Percentiles rank a stretch among this genome's conserved stretches.
Evolutionary conservation across 2,888 invertebrate species (phyloP).

Genomic region (Drosophila macrospina): DNA sequence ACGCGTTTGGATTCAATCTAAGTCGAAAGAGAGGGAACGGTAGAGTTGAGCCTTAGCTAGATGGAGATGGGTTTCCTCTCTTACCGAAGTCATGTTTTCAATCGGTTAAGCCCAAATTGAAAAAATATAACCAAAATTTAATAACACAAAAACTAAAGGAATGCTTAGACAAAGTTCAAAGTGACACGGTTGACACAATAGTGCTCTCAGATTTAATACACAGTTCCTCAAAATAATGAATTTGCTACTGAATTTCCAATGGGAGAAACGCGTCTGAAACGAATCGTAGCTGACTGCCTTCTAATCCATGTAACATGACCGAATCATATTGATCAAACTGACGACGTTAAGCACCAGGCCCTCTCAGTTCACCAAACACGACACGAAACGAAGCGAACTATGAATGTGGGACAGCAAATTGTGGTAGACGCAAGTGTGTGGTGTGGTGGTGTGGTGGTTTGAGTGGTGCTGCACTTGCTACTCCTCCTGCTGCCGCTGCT

Average conservation of each 20-base stretch:
- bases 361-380: conserved; percentile 36
- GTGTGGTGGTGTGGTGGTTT: not conserved
- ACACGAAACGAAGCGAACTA: conserved; percentile 3
- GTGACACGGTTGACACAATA: conserved; percentile 21
- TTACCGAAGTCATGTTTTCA: conserved; percentile 82
- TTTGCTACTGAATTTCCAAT: conserved; percentile 55
- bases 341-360: conserved; percentile 51
- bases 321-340: conserved; percentile 75
- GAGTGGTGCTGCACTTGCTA: not conserved
- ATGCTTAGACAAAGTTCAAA: conserved; percentile 26
- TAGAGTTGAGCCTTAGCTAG: no score
- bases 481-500: not conserved
- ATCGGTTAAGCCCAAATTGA: conserved; percentile 38
- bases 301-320: conserved; percentile 42
- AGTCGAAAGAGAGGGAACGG: no score
- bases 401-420: conserved; percentile 58
- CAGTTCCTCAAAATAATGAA: conserved; percentile 50
- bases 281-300: conserved; percentile 72
- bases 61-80: conserved; percentile 34
- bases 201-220: conserved; percentile 37
- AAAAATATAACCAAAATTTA: conserved; percentile 49
- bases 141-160: conserved; percentile 40
- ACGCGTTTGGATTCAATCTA: conserved; percentile 85
- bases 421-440: conserved; percentile 40
- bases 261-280: conserved; percentile 74